Percentiles rank a stretch among this genome's conserved stretches.
Evolutionary conservation across 2,113 vertebrate genomes (phyloP).

Genomic region (Carassius carassius): DNA sequence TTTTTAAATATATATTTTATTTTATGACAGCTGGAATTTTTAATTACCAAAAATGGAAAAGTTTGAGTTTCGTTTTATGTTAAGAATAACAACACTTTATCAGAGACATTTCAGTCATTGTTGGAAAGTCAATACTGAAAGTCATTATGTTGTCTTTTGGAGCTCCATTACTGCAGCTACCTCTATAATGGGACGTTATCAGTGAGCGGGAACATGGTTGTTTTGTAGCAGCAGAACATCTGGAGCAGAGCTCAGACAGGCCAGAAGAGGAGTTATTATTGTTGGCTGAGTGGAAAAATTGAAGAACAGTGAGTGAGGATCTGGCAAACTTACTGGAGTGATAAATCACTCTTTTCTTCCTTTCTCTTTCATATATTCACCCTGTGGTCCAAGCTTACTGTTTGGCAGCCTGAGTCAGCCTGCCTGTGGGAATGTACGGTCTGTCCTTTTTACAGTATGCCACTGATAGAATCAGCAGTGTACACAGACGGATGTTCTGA

Average conservation of each 20-base stretch:
- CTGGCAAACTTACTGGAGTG: background rate
- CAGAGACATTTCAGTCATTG: background rate
- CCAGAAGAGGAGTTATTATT: slow-evolving; percentile 1
- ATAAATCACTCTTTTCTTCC: background rate
- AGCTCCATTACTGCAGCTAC: background rate
- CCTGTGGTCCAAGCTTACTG: background rate
- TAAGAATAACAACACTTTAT: background rate
- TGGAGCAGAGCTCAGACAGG: slow-evolving; percentile 13
- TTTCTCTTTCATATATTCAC: slow-evolving; percentile 9
- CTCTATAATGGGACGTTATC: background rate
- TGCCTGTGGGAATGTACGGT: background rate
- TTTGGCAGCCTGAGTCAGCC: background rate
- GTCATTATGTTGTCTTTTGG: background rate
- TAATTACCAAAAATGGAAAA: background rate
- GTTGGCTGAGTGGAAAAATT: slow-evolving; percentile 8
- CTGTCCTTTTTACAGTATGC: background rate
- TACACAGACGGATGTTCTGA: slow-evolving; percentile 8
- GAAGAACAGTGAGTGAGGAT: slow-evolving; percentile 5
- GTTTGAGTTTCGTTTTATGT: background rate
- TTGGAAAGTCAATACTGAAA: background rate
- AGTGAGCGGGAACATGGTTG: background rate
- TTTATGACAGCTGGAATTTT: background rate
- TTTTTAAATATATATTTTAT: background rate
- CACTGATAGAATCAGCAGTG: background rate
- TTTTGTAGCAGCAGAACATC: slow-evolving; percentile 11